Evolutionary conservation across 1,140 invertebrate species (phyloP), one percentile per base, ranked within the genome.

Genomic region (Drosophila bifasciata): DNA sequence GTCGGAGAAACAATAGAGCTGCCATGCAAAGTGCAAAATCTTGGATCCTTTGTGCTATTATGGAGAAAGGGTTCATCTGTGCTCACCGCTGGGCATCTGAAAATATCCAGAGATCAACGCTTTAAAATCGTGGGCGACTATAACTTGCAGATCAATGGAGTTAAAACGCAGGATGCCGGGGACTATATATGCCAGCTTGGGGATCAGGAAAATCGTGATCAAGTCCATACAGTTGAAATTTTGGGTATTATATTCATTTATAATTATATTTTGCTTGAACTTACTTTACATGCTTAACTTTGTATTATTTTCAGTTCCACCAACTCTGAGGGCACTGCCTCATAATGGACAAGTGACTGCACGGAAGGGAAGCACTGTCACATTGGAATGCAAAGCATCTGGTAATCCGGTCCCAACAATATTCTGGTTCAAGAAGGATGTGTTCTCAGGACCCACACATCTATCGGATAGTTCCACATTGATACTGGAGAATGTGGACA

Each of bases 1-100:
- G 94, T 95, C 2, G 95, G 95, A 4, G 95, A 96, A 84, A 96
- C 94, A 0, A 92, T 96, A 16, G 93, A 95, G 32, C 89, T 96
- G 43, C 95, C 95, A 5, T 96, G 95, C 77, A 95, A 96, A 92
- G 95, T 96, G 1, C 94, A 96, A 76, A 95, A 96, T 91, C 92
- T 96, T 71, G 94, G 93, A 32, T 92, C 92, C 2, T 94, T 93
- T 77, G 93, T 94, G 21, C 84, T 95, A 25, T 91, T 95, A 46
- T 95, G 94, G 94, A 92, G 94, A 49, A 92, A 93, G 71, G 94
- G 94, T 6, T 92, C 92, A 7, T 92, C 93, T 0, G 93, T 95
- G 1, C 88, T 95, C 3, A 94, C 94, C 25, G 94, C 94, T 7
- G 93, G 93, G 2, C 93, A 93, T 39, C 92, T 94, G 40, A 94